Base-by-base conservation (phyloP, 2,888 invertebrate genomes). In the Priocnemis perturbator region DNA sequence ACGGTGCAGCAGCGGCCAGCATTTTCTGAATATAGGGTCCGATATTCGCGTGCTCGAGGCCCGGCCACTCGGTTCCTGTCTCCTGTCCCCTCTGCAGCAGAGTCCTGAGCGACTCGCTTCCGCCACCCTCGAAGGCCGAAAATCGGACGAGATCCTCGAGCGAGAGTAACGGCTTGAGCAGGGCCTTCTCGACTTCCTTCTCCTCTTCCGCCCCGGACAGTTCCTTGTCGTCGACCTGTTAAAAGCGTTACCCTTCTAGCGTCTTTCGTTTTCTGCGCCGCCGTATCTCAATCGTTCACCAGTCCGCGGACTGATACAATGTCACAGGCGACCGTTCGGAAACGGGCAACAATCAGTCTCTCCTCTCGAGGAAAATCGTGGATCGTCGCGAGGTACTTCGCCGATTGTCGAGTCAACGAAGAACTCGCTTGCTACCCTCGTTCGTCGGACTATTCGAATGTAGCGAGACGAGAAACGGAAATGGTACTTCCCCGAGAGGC, bases 71-170 rank as follows among this genome's bases (percentile, higher is more conserved):
- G 74, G 88, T 87, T 60, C 90, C 90, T 15, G 89, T 84, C 72
- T 89, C 89, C 71, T 88, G 86, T 68, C 89, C 89, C 26, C 90
- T 89, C 78, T 91, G 91, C 52, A 92, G 85, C 73, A 92, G 84
- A 53, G 89, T 87, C 81, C 91, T 90, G 44, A 92, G 85, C 60
- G 91, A 91, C 68, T 92, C 92, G 1, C 90, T 89, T 75, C 90
- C 89, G 79, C 85, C 74, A 45, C 84, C 84, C 74, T 91, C 91
- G 77, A 91, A 86, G 65, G 90, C 90, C 17, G 92, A 90, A 77
- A 92, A 90, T 79, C 92, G 88, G 67, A 93, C 86, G 83, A 93
- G 90, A 87, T 93, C 92, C 83, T 93, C 92, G 85, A 92, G 89
- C 57, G 92, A 91, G 64, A 92, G 86, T 76, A 92, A 83, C 44